Base-by-base conservation (phyloP, 2,888 invertebrate species). In the Trichopria drosophilae region DNA sequence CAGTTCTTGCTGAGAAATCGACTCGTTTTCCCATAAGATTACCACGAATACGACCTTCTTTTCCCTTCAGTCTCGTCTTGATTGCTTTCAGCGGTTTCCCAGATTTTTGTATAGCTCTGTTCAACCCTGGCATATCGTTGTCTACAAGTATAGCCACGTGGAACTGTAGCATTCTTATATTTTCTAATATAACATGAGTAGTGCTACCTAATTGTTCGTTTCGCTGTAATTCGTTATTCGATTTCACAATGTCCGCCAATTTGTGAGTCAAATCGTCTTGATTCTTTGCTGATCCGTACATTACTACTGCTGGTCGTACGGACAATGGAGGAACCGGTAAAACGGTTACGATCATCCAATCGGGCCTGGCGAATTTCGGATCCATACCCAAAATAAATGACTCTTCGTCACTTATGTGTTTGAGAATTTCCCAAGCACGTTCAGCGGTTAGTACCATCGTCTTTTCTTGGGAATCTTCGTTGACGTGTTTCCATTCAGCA, bases 11-110 rank as follows among this genome's bases (percentile, higher is more conserved):
- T 0, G 98, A 98, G 75, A 99, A 99, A 73, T 99, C 99, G 0
- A 99, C 99, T 81, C 99, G 94, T 76, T 99, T 99, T 45, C 99
- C 99, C 99, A 99, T 99, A 66, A 99, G 84, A 77, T 99, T 99
- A 66, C 99, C 99, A 77, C 99, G 83, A 68, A 99, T 98, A 68
- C 99, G 84, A 0, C 99, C 99, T 84, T 99, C 99, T 74, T 99
- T 99, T 15, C 98, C 97, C 78, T 98, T 98, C 40, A 93, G 75
- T 36, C 99, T 84, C 3, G 97, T 93, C 76, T 99, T 99, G 43
- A 99, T 83, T 0, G 99, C 96, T 79, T 99, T 99, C 6, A 99
- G 78, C 0, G 99, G 99, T 73, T 99, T 90, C 3, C 99, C 99
- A 0, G 97, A 97, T 77, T 99, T 99, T 76, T 99, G 99, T 86